Evolutionary conservation across 2,113 vertebrate species (phyloP), one percentile per base, ranked within the genome.

Genomic region (Chinchilla lanigera): DNA sequence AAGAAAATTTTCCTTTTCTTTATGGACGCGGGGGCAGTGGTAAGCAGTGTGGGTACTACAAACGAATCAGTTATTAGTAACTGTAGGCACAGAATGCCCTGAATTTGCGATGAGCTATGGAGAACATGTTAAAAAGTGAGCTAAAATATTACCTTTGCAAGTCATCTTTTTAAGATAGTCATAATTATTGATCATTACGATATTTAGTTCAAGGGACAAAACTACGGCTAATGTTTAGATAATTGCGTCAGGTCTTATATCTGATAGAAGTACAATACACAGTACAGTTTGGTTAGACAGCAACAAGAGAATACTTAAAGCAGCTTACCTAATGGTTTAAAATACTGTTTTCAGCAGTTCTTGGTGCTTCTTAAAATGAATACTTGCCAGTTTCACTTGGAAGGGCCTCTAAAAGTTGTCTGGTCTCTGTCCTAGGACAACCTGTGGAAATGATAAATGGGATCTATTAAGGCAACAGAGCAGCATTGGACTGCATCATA

Each of bases 141-240:
- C 26, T 83, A 84, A 96, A 95, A 83, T 19, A 30, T 83, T 54
- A 90, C 7, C 3, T 93, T 80, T 83, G 30, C 5, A 58, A 35
- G 24, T 24, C 26, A 41, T 94, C 50, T 83, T 92, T 92, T 80
- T 67, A 81, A 86, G 81, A 84, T 28, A 63, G 7, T 1, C 56
- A 17, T 52, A 81, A 50, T 96, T n/a, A 87, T 26, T 87, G 19
- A 85, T 83, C 30, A 90, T 35, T 47, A 86, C 73, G 9, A 1
- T 95, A n/a, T 89, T 97, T 87, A 78, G 8, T 67, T 94, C 89
- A 93, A 90, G 90, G 75, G 73, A 60, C 87, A 30, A 50, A 97
- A 7, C 22, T 24, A 26, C 2, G 89, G 50, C 1, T 44, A 52
- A 56, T 90, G 85, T 96, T 92, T 95, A 65, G 89, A 8, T 81